A percentile compares a stretch with the other conserved stretches of the same genome.
These are phyloP conservation scores for Dendrolimus punctatus DNA, from an alignment of 1,140 invertebrate genomes.

Conservation along the genomic window DNA sequence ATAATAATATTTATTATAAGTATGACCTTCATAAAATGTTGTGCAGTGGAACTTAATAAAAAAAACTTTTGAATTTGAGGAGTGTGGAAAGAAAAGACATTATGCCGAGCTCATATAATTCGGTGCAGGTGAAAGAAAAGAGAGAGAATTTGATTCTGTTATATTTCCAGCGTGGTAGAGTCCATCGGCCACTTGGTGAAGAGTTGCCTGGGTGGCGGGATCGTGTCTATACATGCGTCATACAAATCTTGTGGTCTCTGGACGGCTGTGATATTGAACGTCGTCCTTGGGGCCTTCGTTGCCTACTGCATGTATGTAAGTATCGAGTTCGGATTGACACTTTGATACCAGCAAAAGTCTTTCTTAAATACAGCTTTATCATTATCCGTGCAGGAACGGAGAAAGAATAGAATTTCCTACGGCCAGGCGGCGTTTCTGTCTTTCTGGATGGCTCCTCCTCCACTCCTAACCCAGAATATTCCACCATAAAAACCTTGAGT, in stretches of 20 bases:
- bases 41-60: too few relatives aligned
- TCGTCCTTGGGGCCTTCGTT: constrained; percentile 23
- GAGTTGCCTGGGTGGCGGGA: constrained; percentile 32
- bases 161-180: constrained; percentile 23
- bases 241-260: constrained; percentile 37
- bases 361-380: background rate
- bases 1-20: too few relatives aligned
- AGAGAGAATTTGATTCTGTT: background rate
- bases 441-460: too few relatives aligned
- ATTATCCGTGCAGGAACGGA: too few relatives aligned
- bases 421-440: too few relatives aligned
- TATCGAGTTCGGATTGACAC: background rate
- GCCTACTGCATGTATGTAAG: constrained; percentile 36
- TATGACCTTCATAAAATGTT: too few relatives aligned
- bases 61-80: too few relatives aligned
- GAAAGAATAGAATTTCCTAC: too few relatives aligned
- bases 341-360: background rate
- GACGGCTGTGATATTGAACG: constrained; percentile 24
- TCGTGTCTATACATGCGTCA: constrained; percentile 33
- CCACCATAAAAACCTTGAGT: too few relatives aligned
- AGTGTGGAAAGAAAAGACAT: too few relatives aligned
- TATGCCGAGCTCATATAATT: too few relatives aligned
- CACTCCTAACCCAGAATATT: too few relatives aligned
- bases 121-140: background rate
- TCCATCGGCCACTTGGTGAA: constrained; percentile 36